Percentiles rank a stretch among this genome's conserved stretches.
Conservation (phyloP, 2,797 vertebrate genomes). For the Epinephelus malabaricus region DNA sequence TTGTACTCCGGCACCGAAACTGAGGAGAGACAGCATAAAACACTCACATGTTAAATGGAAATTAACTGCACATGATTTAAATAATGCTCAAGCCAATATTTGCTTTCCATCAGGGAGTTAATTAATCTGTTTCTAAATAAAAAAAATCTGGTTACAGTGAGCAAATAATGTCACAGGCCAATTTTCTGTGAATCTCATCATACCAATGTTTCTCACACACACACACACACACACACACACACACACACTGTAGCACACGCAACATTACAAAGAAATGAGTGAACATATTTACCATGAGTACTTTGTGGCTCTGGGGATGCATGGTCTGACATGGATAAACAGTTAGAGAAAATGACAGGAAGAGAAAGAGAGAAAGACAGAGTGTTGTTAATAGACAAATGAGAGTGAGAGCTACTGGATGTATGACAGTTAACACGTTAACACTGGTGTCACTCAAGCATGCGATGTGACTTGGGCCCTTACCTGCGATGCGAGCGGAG, state of each 20-base stretch:
- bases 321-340: conserved; percentile 84
- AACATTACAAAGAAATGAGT: conserved; percentile 53
- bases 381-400: conserved; percentile 76
- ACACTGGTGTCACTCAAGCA: neutral
- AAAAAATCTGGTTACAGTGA: conserved; percentile 40
- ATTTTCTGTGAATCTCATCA: conserved; percentile 33
- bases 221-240: conserved; percentile 16
- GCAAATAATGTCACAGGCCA: conserved; percentile 39
- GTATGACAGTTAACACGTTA: conserved; percentile 50
- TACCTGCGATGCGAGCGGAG: conserved; percentile 94
- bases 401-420: conserved; percentile 54
- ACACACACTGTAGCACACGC: conserved; percentile 17
- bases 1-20: conserved; percentile 94
- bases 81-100: conserved; percentile 34
- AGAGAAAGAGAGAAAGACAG: conserved; percentile 50
- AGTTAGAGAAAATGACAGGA: conserved; percentile 50
- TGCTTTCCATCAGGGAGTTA: conserved; percentile 37
- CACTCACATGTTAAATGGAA: conserved; percentile 20
- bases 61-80: conserved; percentile 18
- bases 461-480: conserved; percentile 27
- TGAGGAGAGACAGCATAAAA: conserved; percentile 25
- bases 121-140: conserved; percentile 29
- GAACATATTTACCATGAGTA: conserved; percentile 85
- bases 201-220: neutral
- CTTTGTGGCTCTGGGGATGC: conserved; percentile 82